These are phyloP conservation scores for Eublepharis macularius DNA, from an alignment of 2,113 vertebrate species.

Conservation along the genomic window DNA sequence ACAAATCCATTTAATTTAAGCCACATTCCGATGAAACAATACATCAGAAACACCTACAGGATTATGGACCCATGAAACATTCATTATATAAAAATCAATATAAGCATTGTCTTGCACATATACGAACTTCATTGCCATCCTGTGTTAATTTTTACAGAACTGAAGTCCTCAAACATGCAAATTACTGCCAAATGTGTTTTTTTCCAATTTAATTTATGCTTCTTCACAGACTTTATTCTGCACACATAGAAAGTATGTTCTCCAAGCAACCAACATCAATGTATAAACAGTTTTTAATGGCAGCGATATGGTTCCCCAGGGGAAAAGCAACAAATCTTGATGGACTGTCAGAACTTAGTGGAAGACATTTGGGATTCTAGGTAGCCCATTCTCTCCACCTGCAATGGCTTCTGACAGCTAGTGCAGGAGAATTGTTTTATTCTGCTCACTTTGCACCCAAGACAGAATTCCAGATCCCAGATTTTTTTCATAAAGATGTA, in stretches of 20 bases:
- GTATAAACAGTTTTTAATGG: too few species aligned
- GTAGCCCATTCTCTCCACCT: too few species aligned
- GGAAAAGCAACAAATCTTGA: too few species aligned
- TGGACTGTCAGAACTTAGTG: too few species aligned
- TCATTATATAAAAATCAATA: conserved; percentile 7
- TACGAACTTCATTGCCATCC: not conserved
- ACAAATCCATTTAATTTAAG: conserved; percentile 1
- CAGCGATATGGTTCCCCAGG: too few species aligned
- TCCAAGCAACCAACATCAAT: too few species aligned
- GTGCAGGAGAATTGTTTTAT: too few species aligned
- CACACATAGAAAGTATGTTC: not conserved
- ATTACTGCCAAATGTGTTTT: not conserved
- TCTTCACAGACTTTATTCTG: not conserved
- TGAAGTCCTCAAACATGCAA: not conserved
- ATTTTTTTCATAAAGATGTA: too few species aligned
- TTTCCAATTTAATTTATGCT: not conserved
- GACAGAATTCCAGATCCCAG: too few species aligned
- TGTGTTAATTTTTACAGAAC: not conserved
- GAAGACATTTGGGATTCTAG: too few species aligned
- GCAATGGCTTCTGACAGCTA: too few species aligned
- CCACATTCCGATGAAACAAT: not conserved
- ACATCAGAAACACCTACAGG: not conserved
- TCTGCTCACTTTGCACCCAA: too few species aligned
- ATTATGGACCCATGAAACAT: not conserved
- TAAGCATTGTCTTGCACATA: not conserved